phyloP scores from a whole-genome alignment of 2,797 vertebrate genomes.

The Phylloscopus collybita region DNA sequence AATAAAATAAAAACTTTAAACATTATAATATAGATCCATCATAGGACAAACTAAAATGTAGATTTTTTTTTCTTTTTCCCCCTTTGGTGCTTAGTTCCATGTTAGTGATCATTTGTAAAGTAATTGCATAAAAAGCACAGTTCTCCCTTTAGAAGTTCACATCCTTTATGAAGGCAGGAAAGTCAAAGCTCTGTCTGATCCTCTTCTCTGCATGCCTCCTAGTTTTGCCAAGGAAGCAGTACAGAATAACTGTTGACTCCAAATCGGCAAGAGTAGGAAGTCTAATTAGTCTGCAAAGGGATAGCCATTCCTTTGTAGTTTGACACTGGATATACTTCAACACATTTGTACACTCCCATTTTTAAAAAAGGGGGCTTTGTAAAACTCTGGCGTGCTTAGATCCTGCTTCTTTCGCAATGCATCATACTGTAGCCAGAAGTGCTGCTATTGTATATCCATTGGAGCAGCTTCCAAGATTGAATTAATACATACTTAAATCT shows the following conservation, averaged over 20 bases:
- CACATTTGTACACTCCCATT: background rate
- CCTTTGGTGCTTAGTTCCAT: background rate
- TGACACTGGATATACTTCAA: constrained; percentile 14
- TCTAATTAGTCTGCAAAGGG: constrained; percentile 29
- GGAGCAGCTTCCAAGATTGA: background rate
- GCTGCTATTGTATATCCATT: background rate
- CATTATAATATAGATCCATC: background rate
- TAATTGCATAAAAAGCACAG: background rate
- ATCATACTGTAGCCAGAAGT: background rate
- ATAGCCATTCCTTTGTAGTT: constrained; percentile 9
- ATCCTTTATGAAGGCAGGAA: background rate
- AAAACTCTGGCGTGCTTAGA: background rate
- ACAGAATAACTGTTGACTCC: background rate
- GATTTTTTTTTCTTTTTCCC: background rate
- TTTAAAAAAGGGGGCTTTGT: background rate
- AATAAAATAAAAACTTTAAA: background rate
- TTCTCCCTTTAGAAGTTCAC: background rate
- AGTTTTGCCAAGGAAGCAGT: background rate
- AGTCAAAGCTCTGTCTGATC: background rate
- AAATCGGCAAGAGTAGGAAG: background rate
- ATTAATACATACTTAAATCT: background rate
- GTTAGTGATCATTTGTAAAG: background rate
- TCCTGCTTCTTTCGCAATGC: background rate
- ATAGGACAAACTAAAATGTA: background rate
- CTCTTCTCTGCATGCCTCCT: background rate